Evolutionary conservation across 2,888 invertebrate genomes (phyloP), one percentile per base, ranked within the genome.

Genomic region (Andrena marginata): DNA sequence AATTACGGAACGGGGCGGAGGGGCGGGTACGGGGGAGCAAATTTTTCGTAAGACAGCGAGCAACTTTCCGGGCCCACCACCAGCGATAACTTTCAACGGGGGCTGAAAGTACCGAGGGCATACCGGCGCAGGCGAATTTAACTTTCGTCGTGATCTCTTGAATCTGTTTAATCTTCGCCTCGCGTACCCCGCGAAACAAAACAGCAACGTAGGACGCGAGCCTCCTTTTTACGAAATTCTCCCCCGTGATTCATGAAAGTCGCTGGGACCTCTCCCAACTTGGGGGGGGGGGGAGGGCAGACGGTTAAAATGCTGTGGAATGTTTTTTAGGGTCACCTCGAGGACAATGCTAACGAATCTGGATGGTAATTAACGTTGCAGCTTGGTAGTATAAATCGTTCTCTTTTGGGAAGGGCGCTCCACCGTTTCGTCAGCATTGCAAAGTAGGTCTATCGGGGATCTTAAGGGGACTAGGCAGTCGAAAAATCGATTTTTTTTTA

Each of bases 131-230:
- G 10, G 13, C 63, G 68, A 82, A 82, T 72, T 76, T 77, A 77
- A 82, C 77, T 82, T 77, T 69, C 71, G 31, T 33, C 51, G 35
- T 29, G 78, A 80, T 75, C 74, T 26, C 48, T 23, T 33, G 76
- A 54, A 71, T 77, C 68, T 76, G 82, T 72, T 77, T 76, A 82
- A 71, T 82, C 71, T 82, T 77, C 74, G 60, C 42, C 68, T 67
- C 54, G 54, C 65, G 65, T 71, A 62, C 16, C 26, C n/a, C 48
- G 13, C n/a, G 10, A 56, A 56, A 13, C 16, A 20, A 64, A 63
- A 60, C 63, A 63, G 63, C 35, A 16, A 48, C 42, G 29, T 10
- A 7, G 31, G 23, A 42, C 35, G 16, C 62, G 51, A 29, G 42
- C 33, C 49, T 26, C 16, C 26, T 35, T 60, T 60, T 31, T 75